Conservation (phyloP, 2,113 vertebrate genomes). For the Entelurus aequoreus region DNA sequence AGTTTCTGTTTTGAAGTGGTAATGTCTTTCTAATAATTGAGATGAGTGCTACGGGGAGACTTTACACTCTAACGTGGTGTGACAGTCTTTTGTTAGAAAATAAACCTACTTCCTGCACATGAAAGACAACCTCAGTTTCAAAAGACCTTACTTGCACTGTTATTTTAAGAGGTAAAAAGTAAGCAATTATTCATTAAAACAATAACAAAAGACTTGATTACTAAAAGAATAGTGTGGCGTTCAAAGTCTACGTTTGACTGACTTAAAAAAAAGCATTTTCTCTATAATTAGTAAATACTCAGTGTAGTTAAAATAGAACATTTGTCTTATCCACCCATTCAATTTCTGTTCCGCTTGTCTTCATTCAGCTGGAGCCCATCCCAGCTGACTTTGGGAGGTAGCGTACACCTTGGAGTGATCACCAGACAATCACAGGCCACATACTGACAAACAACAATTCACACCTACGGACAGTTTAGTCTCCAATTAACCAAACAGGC, state of each 20-base stretch:
- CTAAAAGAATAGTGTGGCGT: slow-evolving; percentile 1
- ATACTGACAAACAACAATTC: no score
- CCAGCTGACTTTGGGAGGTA: no score
- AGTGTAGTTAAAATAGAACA: no score
- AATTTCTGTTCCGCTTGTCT: no score
- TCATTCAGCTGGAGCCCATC: no score
- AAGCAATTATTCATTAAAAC: slow-evolving; percentile 24
- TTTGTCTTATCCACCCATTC: no score
- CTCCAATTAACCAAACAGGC: no score
- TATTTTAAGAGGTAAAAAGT: slow-evolving; percentile 20
- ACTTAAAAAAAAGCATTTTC: neutral
- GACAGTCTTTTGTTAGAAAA: slow-evolving; percentile 61
- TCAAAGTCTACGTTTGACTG: neutral
- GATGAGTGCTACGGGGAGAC: slow-evolving; percentile 59
- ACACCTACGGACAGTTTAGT: no score
- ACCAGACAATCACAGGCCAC: no score
- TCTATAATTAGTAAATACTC: no score
- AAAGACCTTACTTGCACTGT: slow-evolving; percentile 29
- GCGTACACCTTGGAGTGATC: no score
- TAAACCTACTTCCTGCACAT: slow-evolving; percentile 48
- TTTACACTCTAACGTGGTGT: slow-evolving; percentile 52
- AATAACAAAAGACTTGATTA: slow-evolving; percentile 16
- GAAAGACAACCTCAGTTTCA: slow-evolving; percentile 40
- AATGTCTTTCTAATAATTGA: slow-evolving; percentile 62
- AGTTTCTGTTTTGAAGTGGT: slow-evolving; percentile 68